These are phyloP conservation scores for Dendropsophus ebraccatus DNA, from an alignment of 2,113 vertebrate species.

Conservation along the genomic window DNA sequence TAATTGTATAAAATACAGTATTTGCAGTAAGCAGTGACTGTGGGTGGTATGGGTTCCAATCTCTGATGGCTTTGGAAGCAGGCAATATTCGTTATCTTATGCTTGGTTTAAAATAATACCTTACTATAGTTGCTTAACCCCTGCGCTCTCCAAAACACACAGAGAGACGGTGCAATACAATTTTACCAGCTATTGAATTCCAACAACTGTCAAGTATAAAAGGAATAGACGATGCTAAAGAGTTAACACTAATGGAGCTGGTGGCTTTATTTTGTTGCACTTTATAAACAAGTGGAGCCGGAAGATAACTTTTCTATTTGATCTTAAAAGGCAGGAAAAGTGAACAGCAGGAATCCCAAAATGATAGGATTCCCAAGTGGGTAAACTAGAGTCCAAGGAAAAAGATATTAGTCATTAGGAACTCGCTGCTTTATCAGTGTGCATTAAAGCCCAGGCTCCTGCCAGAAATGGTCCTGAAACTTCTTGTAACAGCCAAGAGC, in stretches of 20 bases:
- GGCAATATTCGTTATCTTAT: no score
- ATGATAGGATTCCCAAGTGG: slow-evolving; percentile 42
- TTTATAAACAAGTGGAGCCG: slow-evolving; percentile 7
- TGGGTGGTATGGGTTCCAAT: no score
- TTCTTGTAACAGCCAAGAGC: slow-evolving; percentile 41
- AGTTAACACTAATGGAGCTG: slow-evolving; percentile 19
- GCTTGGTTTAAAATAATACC: no score
- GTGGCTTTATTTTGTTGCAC: neutral
- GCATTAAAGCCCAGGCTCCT: slow-evolving; percentile 42
- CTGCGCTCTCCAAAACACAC: no score
- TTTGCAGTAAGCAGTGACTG: no score
- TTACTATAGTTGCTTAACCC: no score
- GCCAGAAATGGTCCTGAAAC: slow-evolving; percentile 33
- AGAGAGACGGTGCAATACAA: neutral
- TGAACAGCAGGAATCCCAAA: slow-evolving; percentile 47
- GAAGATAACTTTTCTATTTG: slow-evolving; percentile 30
- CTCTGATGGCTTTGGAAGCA: no score
- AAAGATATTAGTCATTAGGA: slow-evolving; percentile 54
- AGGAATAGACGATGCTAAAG: neutral
- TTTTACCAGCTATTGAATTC: neutral
- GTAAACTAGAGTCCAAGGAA: slow-evolving; percentile 18
- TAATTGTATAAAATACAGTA: no score
- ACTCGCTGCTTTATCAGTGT: slow-evolving; percentile 37
- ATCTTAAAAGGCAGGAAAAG: slow-evolving; percentile 41
- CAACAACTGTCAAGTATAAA: neutral